These are phyloP conservation scores for Mycteria americana DNA, from an alignment of 2,797 vertebrate species.

Conservation along the genomic window DNA sequence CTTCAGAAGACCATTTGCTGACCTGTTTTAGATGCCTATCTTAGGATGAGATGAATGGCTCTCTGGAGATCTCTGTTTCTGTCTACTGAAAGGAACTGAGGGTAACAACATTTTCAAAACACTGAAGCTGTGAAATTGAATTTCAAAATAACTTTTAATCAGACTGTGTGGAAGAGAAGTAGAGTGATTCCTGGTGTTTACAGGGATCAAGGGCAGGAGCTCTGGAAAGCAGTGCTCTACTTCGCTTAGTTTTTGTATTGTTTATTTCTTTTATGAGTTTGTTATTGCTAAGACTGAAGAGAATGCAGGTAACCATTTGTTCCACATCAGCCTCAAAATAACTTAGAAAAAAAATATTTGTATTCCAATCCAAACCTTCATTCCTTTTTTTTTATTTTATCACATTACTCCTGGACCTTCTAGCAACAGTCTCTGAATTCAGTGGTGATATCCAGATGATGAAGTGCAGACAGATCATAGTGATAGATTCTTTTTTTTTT, in stretches of 20 bases:
- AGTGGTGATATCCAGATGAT: neutral
- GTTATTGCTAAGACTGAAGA: neutral
- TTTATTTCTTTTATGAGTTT: neutral
- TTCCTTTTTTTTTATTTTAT: neutral
- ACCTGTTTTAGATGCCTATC: slow-evolving; percentile 4
- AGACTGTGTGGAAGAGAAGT: neutral
- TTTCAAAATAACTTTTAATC: neutral
- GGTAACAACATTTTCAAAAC: slow-evolving; percentile 26
- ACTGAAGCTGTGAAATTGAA: slow-evolving; percentile 5
- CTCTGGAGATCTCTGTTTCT: neutral
- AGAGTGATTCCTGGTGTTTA: neutral
- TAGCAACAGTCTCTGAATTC: neutral
- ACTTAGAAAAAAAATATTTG: neutral
- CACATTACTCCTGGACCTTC: neutral
- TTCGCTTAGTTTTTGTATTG: neutral
- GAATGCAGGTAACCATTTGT: neutral
- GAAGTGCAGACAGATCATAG: neutral
- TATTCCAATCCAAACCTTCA: neutral
- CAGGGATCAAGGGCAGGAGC: neutral
- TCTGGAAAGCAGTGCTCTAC: neutral
- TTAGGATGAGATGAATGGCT: neutral
- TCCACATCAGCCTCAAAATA: neutral
- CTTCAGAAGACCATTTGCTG: slow-evolving; percentile 18
- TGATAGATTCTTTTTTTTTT: neutral
- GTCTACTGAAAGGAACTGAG: neutral